phyloP scores from a whole-genome alignment of 2,113 vertebrate species.

The Quiscalus mexicanus region DNA sequence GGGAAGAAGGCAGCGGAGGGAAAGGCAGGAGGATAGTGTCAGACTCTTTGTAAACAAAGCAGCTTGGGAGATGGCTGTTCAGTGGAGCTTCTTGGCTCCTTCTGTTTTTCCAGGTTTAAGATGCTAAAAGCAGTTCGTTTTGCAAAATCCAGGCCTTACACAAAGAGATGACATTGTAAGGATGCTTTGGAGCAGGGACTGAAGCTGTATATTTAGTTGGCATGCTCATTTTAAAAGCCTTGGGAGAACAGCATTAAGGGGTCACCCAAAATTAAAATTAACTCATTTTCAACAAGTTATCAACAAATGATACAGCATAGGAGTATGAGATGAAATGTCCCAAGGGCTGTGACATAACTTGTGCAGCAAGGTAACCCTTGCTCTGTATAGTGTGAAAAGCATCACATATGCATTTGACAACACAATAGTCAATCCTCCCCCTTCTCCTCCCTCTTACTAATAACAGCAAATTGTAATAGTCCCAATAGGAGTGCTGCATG shows the following conservation, averaged over 20 bases:
- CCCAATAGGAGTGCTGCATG: background rate
- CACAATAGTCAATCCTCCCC: background rate
- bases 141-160: background rate
- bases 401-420: background rate
- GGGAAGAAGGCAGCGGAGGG: background rate
- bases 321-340: background rate
- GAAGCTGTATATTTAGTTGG: conserved; percentile 52
- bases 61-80: background rate
- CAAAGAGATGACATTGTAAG: background rate
- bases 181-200: background rate
- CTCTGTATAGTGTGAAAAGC: background rate
- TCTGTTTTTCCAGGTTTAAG: background rate
- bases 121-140: background rate
- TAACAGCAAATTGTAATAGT: background rate
- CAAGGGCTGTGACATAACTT: background rate
- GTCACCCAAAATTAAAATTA: background rate
- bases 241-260: background rate
- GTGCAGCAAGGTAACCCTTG: background rate
- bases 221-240: background rate
- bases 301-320: background rate
- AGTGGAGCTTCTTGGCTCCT: background rate
- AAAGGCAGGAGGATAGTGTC: background rate
- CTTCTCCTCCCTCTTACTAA: background rate
- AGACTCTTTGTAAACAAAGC: background rate
- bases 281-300: background rate